Base-by-base conservation (phyloP, 2,113 vertebrate species). In the Pagrus major region DNA sequence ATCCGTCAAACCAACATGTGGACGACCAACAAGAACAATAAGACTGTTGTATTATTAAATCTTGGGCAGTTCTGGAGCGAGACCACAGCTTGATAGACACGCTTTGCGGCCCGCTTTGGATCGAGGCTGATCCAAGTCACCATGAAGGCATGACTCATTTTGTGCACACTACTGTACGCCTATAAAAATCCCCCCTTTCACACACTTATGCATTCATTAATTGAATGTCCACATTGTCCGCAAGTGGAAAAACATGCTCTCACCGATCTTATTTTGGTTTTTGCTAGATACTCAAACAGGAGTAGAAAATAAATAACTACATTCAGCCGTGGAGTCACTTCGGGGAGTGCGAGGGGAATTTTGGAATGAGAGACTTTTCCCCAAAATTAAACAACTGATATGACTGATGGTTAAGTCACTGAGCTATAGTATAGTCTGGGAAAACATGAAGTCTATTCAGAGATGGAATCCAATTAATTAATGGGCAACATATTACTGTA, bases 301-400 rank as follows among this genome's bases (percentile, higher is more conserved):
- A 82, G 76, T 68, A 3, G n/a, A n/a, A 76, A 72, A 68, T 73
- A 86, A 71, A 78, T 83, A 75, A 42, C 5, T 44, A 37, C 33
- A 71, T 33, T 51, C 10, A 66, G 58, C 11, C n/a, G 39, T 80
- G 74, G 78, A 71, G 67, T 89, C 86, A 87, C 52, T 15, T 49
- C 49, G 31, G 80, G 86, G 88, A 86, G 83, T 84, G 76, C 14
- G 58, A 52, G 93, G 92, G 90, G 91, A 93, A 91, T 93, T n/a
- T 94, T 92, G 71, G 83, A 85, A 81, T 27, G 71, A 88, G 52
- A 75, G 78, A 81, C 15, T 12, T 6, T 58, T 73, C 41, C 42
- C 23, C n/a, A 74, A 42, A 83, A 74, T 70, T 35, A 9, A 63
- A 73, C 52, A 80, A 23, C 15, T 25, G 35, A 73, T 71, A 25